These are phyloP conservation scores for Centrocercus urophasianus DNA, from an alignment of 2,113 vertebrate species.

Conservation along the genomic window DNA sequence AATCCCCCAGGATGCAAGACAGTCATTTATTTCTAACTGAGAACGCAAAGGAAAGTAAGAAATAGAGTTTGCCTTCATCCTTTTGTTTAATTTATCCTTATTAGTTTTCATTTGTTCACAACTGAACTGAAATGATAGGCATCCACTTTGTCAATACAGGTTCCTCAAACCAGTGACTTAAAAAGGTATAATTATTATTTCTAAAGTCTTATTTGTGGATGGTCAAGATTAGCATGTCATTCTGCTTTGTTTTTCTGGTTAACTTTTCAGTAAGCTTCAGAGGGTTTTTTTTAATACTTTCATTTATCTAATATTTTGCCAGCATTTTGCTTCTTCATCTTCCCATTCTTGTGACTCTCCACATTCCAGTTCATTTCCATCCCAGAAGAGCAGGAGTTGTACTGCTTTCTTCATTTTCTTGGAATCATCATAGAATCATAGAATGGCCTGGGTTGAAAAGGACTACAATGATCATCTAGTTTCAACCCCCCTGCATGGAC, in stretches of 20 bases:
- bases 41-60: conserved; percentile 39
- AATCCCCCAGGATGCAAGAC: conserved; percentile 58
- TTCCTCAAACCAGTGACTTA: conserved; percentile 35
- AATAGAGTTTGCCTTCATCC: conserved; percentile 12
- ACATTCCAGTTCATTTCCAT: not conserved
- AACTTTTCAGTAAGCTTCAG: not conserved
- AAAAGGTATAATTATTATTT: conserved; percentile 24
- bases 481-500: no score
- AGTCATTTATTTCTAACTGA: conserved; percentile 63
- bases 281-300: not conserved
- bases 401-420: not conserved
- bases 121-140: not conserved
- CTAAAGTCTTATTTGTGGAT: not conserved
- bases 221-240: not conserved
- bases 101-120: conserved; percentile 27
- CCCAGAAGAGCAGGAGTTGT: not conserved
- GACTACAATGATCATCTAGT: no score
- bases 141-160: conserved; percentile 15
- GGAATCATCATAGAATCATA: no score
- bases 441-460: no score
- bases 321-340: not conserved
- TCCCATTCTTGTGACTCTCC: not conserved
- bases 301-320: not conserved
- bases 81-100: conserved; percentile 52
- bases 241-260: not conserved